phyloP scores from a whole-genome alignment of 2,888 invertebrate genomes.

The Labia minor region DNA sequence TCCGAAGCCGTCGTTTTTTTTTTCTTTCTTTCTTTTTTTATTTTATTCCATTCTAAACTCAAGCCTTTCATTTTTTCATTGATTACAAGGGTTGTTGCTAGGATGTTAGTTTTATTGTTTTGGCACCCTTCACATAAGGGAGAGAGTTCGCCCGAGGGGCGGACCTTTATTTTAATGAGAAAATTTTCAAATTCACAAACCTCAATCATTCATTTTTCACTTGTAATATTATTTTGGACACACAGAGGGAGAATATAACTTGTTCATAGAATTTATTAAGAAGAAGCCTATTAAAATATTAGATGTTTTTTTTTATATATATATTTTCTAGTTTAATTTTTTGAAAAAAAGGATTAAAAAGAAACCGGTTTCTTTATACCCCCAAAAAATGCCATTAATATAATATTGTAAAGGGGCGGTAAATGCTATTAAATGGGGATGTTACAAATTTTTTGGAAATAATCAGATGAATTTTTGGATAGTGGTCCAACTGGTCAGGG shows the following conservation, averaged over 20 bases:
- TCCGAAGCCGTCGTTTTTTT: too few species aligned
- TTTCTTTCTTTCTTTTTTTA: too few species aligned
- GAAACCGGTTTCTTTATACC: neutral
- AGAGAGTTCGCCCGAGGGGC: neutral
- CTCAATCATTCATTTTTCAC: slow-evolving; percentile 8
- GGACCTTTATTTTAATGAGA: neutral
- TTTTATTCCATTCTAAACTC: too few species aligned
- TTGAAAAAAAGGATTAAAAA: neutral
- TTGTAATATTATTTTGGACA: neutral
- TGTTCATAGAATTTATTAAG: neutral
- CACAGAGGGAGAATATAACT: neutral
- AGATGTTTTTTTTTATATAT: too few species aligned
- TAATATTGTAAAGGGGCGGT: too few species aligned
- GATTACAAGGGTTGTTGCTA: slow-evolving; percentile 1
- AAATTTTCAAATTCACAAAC: slow-evolving; percentile 8
- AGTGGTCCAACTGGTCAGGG: too few species aligned
- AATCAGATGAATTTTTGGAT: too few species aligned
- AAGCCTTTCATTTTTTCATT: neutral
- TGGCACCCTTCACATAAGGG: neutral
- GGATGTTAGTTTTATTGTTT: neutral
- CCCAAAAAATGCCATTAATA: neutral
- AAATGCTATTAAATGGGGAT: too few species aligned
- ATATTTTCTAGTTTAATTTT: neutral
- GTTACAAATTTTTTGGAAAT: too few species aligned
- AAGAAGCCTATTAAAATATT: too few species aligned